A percentile compares a stretch with the other conserved stretches of the same genome.
Evolutionary conservation across 2,113 vertebrate genomes (phyloP).

Genomic region (Silurus meridionalis): DNA sequence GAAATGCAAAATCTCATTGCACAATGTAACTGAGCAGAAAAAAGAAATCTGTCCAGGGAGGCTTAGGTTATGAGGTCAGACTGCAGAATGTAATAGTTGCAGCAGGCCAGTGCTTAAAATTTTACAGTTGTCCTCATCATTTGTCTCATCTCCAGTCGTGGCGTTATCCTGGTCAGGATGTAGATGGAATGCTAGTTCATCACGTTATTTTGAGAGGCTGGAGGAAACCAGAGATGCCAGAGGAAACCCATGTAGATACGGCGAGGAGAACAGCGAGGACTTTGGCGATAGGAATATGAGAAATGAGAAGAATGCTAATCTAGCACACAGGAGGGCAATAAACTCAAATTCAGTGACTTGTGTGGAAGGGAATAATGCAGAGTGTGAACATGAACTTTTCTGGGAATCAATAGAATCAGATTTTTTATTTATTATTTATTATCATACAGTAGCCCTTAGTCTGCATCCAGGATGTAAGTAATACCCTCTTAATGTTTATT

Average conservation of each 20-base stretch:
- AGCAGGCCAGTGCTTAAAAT: not conserved
- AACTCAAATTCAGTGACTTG: not conserved
- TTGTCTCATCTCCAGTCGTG: not conserved
- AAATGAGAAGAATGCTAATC: not conserved
- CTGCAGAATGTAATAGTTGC: no score
- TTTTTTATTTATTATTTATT: not conserved
- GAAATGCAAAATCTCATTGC: not conserved
- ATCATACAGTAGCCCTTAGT: not conserved
- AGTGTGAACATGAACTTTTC: not conserved
- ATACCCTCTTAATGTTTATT: not conserved
- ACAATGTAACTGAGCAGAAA: not conserved
- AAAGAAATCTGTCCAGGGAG: no score
- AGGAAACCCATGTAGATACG: not conserved
- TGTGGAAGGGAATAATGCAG: not conserved
- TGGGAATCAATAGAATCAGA: not conserved
- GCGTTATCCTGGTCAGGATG: not conserved
- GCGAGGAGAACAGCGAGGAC: not conserved
- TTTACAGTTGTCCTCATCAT: not conserved
- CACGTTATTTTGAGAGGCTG: not conserved
- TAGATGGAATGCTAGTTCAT: not conserved
- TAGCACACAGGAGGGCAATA: not conserved
- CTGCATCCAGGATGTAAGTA: not conserved
- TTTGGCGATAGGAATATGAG: not conserved
- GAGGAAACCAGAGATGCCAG: not conserved
- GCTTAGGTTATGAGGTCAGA: no score